Evolutionary conservation across 2,888 invertebrate species (phyloP).

Genomic region (Ptilodon capucinus): DNA sequence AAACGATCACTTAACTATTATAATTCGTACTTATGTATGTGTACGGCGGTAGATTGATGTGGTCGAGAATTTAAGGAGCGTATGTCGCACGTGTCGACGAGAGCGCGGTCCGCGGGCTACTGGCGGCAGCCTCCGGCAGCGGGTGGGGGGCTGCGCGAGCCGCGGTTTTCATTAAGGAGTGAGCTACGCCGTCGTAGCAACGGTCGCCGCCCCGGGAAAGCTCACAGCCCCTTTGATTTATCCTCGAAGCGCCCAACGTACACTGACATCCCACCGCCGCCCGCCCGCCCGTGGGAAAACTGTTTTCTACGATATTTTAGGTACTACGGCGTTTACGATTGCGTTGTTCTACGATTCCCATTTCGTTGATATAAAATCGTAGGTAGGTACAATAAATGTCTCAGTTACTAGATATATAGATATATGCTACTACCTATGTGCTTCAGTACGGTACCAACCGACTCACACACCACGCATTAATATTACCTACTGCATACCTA

Average conservation of each 20-base stretch:
- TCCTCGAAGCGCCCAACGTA: slow-evolving; percentile 35
- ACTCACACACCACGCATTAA: too few species aligned
- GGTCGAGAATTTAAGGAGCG: slow-evolving; percentile 39
- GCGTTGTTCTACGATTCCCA: slow-evolving; percentile 1
- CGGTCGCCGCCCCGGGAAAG: slow-evolving; percentile 66
- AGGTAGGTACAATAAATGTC: not conserved
- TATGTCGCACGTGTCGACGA: slow-evolving; percentile 56
- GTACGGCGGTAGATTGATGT: slow-evolving; percentile 44
- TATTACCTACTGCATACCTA: too few species aligned
- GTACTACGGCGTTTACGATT: slow-evolving; percentile 7
- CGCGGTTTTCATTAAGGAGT: slow-evolving; percentile 65
- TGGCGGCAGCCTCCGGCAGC: slow-evolving; percentile 66
- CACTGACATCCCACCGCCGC: slow-evolving; percentile 16
- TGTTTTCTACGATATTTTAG: slow-evolving; percentile 21
- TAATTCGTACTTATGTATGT: slow-evolving; percentile 38
- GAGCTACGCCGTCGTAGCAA: slow-evolving; percentile 60
- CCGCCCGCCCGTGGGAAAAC: slow-evolving; percentile 33
- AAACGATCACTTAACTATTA: slow-evolving; percentile 48
- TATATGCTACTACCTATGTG: too few species aligned
- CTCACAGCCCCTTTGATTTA: slow-evolving; percentile 57
- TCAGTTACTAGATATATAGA: too few species aligned
- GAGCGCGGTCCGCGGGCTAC: slow-evolving; percentile 76
- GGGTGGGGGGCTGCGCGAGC: slow-evolving; percentile 75
- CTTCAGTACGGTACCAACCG: too few species aligned
- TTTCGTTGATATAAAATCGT: not conserved